Base-by-base conservation (phyloP, 1,140 invertebrate genomes). In the Parapsyche elsis region DNA sequence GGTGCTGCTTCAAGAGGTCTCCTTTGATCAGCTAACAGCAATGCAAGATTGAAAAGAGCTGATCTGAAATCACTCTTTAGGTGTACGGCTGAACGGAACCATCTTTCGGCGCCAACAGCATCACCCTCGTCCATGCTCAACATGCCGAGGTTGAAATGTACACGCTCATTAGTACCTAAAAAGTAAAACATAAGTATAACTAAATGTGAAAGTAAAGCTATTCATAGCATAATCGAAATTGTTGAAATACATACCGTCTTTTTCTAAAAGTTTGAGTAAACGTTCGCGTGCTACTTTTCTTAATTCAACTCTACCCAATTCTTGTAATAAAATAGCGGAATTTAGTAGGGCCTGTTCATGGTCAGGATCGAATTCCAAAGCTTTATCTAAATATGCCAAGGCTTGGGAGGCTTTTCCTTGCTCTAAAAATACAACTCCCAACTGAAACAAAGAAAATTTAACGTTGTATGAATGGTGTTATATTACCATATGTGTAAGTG, bases 81-180 rank as follows among this genome's bases (percentile, higher is more conserved):
- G 84, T 96, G 92, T 5, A 97, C 93, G 0, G 95, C 95, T 49
- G 93, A 93, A 67, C 95, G 90, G 86, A 98, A 97, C 93, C 95
- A 97, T 57, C 94, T 92, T 86, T 97, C 96, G 0, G 97, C 97
- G 82, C 94, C 93, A n/a, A 92, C 91, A 23, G 93, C 94, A 85
- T 97, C 94, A 44, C 94, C 92, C 85, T 97, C 96, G 86, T 99
- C 97, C 96, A 98, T 99, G 16, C 96, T 95, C 45, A 99, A 88
- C 97, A 99, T 98, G 77, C 96, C 97, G 57, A 98, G 90, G 89
- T 98, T 98, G 86, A 99, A 99, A 86, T 96, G 95, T 1, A 97
- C 94, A 76, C 96, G 90, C 85, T 98, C 96, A 86, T 97, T 97
- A 73, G 92, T 93, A 0, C 92, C 92, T 93, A 85, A 84, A 85